Evolutionary conservation across 2,888 invertebrate species (phyloP).

Genomic region (Lottia gigantea): DNA sequence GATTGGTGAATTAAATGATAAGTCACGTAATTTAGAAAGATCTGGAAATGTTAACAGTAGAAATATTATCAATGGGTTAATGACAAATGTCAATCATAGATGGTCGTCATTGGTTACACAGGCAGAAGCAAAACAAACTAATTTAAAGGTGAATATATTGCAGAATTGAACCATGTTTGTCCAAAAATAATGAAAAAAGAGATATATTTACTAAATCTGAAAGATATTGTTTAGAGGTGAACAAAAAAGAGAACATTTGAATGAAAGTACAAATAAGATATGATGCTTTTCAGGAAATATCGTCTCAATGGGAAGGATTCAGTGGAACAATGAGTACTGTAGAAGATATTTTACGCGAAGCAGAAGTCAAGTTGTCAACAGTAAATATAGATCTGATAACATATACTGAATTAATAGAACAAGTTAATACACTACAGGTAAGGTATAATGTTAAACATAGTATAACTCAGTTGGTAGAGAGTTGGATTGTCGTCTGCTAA

Average conservation of each 20-base stretch:
- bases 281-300: conserved; percentile 31
- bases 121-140: conserved; percentile 47
- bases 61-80: conserved; percentile 37
- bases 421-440: conserved; percentile 12
- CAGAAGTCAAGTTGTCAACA: conserved; percentile 36
- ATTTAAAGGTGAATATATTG: conserved; percentile 44
- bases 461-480: too few relatives aligned
- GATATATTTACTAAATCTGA: too few relatives aligned
- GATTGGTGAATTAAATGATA: conserved; percentile 84
- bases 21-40: conserved; percentile 77
- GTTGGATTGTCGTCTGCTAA: too few relatives aligned
- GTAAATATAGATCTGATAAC: conserved; percentile 35
- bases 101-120: conserved; percentile 48
- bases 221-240: too few relatives aligned
- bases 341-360: conserved; percentile 40
- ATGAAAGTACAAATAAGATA: too few relatives aligned
- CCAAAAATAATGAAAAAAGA: too few relatives aligned
- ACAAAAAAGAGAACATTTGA: too few relatives aligned
- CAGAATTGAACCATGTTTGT: too few relatives aligned
- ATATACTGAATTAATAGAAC: conserved; percentile 38
- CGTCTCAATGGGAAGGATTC: conserved; percentile 50
- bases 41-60: conserved; percentile 75
- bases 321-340: conserved; percentile 38
- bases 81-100: conserved; percentile 48
- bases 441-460: neutral